Base-by-base conservation (phyloP, 2,113 vertebrate genomes). In the Dryoscopus gambensis region DNA sequence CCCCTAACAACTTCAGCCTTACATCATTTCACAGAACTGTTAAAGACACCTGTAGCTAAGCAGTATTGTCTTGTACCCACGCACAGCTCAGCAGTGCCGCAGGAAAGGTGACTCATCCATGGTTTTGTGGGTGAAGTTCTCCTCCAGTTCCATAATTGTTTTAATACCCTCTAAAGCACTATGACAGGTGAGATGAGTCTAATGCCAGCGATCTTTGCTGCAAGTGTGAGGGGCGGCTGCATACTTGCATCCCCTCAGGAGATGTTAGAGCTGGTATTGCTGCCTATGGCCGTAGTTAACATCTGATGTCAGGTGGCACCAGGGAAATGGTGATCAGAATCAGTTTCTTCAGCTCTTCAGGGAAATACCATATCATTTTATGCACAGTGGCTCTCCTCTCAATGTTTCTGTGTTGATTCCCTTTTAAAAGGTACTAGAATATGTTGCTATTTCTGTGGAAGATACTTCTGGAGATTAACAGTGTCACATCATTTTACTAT, bases 241-340 rank as follows among this genome's bases (percentile, higher is more conserved):
- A 57, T 24, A 3, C 53, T 65, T 19, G 4, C 53, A 53, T 75
- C 7, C 53, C n/a, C 70, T 39, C 62, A 39, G 84, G 84, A 73
- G 53, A 1, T 76, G 17, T 46, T 71, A 14, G 17, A 89, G 77
- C 57, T 94, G 69, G 15, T 67, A 22, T 9, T 73, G 65, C 91
- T 71, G 39, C 52, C 70, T 65, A 0, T 30, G 82, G 76, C 89
- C 82, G 68, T 27, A n/a, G 53, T 65, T 85, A 46, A 56, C 65
- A 65, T 57, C 65, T 76, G 67, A 80, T 73, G 70, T 69, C 84
- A 87, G 37, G 74, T 89, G 89, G 69, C 49, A 68, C n/a, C 31
- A 28, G n/a, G 46, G 62, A 69, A 87, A 82, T 42, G 23, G 40
- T 65, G 57, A 82, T 64, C 28, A 49, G 20, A 30, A 64, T 28